These are phyloP conservation scores for Ciconia nigra DNA, from an alignment of 2,797 vertebrate species.

Conservation along the genomic window DNA sequence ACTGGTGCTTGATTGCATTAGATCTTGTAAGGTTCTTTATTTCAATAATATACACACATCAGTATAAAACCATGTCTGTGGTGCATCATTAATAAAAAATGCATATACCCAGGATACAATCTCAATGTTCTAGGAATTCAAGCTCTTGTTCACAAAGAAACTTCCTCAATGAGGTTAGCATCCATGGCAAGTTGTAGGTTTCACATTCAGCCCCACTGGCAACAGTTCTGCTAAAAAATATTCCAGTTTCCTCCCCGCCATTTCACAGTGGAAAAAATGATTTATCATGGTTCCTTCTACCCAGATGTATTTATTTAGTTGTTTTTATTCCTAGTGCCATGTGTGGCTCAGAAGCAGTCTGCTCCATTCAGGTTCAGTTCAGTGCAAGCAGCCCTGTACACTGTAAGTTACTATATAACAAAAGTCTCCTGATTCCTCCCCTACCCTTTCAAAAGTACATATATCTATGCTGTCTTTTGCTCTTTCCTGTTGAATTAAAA, in stretches of 20 bases:
- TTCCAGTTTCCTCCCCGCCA: not conserved
- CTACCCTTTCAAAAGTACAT: not conserved
- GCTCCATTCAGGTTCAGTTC: not conserved
- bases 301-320: not conserved
- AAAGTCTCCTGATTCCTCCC: not conserved
- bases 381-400: not conserved
- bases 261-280: not conserved
- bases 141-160: not conserved
- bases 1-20: not conserved
- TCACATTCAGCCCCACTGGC: not conserved
- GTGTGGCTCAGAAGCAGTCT: not conserved
- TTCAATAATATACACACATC: not conserved
- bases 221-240: not conserved
- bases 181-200: not conserved
- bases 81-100: not conserved
- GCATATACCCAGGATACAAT: not conserved
- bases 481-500: not conserved
- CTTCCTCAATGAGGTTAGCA: not conserved
- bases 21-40: not conserved
- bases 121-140: not conserved
- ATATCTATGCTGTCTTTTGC: not conserved
- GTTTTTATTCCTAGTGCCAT: not conserved
- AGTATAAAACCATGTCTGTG: not conserved
- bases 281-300: not conserved
- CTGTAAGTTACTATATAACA: not conserved